Evolutionary conservation across 2,113 vertebrate genomes (phyloP).

Genomic region (Daphoenositta chrysoptera): DNA sequence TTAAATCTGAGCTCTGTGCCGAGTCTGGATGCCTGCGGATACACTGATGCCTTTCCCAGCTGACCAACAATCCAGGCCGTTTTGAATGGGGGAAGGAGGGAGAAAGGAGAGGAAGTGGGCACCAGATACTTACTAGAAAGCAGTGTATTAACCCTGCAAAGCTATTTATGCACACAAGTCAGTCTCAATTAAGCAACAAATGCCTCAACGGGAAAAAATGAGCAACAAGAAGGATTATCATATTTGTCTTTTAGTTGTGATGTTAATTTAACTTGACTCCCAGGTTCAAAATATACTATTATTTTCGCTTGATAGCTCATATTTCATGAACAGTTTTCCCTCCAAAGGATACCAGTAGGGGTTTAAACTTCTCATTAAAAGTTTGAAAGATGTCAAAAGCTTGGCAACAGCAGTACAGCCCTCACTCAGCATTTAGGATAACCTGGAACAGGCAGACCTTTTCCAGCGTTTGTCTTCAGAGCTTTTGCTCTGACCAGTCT

Average conservation of each 20-base stretch:
- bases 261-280: neutral
- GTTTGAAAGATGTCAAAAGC: neutral
- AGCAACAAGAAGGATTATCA: neutral
- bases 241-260: neutral
- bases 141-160: neutral
- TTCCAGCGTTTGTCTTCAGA: neutral
- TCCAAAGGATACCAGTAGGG: neutral
- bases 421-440: neutral
- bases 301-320: neutral
- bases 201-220: neutral
- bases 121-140: neutral
- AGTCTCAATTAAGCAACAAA: neutral
- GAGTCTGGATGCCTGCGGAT: neutral
- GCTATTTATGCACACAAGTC: neutral
- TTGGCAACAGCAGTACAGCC: neutral
- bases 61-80: neutral
- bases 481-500: neutral
- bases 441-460: neutral
- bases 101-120: neutral
- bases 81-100: neutral
- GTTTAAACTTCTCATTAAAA: constrained; percentile 1
- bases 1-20: neutral
- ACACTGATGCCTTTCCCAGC: neutral
- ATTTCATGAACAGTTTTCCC: constrained; percentile 16
- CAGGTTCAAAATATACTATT: neutral